These are phyloP conservation scores for Dicyrtoma fusca DNA, from an alignment of 2,888 invertebrate species.

Conservation along the genomic window DNA sequence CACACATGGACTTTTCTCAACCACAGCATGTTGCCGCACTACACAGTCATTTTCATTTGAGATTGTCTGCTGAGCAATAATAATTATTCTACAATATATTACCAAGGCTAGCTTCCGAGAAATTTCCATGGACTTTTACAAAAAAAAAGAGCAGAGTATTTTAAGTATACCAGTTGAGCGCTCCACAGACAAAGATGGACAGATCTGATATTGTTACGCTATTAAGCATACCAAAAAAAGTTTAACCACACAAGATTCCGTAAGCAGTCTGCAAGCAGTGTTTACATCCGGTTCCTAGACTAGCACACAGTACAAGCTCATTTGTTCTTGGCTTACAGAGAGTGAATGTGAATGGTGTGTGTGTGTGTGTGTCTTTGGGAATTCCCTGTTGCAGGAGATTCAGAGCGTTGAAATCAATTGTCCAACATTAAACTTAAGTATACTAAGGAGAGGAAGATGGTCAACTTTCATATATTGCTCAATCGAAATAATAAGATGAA, in stretches of 20 bases:
- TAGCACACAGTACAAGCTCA: not conserved
- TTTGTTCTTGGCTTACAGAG: constrained; percentile 7
- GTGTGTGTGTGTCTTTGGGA: constrained; percentile 19
- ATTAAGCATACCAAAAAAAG: constrained; percentile 15
- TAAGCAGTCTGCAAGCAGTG: constrained; percentile 1
- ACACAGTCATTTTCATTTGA: not conserved
- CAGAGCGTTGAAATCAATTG: constrained; percentile 56
- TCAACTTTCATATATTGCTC: constrained; percentile 35
- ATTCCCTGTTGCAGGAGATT: constrained; percentile 46
- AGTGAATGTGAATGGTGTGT: constrained; percentile 32
- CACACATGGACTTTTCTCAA: too few relatives aligned
- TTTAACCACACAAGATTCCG: not conserved
- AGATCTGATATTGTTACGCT: not conserved
- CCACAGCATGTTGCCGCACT: too few relatives aligned
- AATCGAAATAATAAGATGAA: constrained; percentile 37
- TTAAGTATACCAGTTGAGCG: not conserved
- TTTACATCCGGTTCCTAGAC: constrained; percentile 25
- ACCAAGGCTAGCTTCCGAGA: constrained; percentile 37
- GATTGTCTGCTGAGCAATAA: too few relatives aligned
- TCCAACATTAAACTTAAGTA: constrained; percentile 41
- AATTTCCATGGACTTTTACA: constrained; percentile 28
- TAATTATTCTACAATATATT: constrained; percentile 19
- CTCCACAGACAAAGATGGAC: not conserved
- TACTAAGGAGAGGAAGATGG: constrained; percentile 23
- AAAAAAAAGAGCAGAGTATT: not conserved